phyloP scores from a whole-genome alignment of 2,888 invertebrate genomes.

The Habroteleia sp. region DNA sequence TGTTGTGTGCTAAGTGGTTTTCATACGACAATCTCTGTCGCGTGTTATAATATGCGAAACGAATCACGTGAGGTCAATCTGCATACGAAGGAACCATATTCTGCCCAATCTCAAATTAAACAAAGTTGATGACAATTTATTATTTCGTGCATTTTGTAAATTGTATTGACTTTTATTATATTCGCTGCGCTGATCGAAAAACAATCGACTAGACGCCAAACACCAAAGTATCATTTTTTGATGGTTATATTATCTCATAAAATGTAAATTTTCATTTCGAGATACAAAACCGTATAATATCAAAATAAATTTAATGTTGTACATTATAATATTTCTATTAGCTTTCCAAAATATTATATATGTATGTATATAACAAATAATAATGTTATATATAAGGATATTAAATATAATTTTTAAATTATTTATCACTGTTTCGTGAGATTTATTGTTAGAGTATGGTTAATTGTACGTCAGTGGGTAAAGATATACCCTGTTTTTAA shows the following conservation, averaged over 20 bases:
- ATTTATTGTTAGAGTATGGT: too few species aligned
- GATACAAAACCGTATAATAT: too few species aligned
- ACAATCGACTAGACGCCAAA: not conserved
- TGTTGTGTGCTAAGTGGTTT: conserved; percentile 60
- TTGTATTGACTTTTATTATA: conserved; percentile 39
- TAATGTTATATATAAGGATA: too few species aligned
- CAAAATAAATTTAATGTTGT: too few species aligned
- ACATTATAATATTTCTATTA: too few species aligned
- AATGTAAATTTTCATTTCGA: conserved; percentile 4
- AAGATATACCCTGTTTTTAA: too few species aligned
- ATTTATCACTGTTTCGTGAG: too few species aligned
- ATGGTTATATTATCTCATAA: conserved; percentile 12
- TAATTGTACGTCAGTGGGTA: too few species aligned
- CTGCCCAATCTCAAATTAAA: conserved; percentile 25
- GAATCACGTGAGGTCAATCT: conserved; percentile 42
- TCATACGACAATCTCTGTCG: conserved; percentile 57
- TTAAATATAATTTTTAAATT: too few species aligned
- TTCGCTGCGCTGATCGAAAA: conserved; percentile 17
- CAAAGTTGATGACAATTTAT: conserved; percentile 34
- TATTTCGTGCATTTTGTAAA: conserved; percentile 35
- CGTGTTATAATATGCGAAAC: conserved; percentile 49
- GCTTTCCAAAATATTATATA: too few species aligned
- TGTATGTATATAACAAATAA: too few species aligned
- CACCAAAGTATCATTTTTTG: conserved; percentile 3
- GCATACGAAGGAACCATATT: conserved; percentile 22